A percentile compares a stretch with the other conserved stretches of the same genome.
These are phyloP conservation scores for Parapsyche elsis DNA, from an alignment of 1,140 invertebrate species.

Conservation along the genomic window DNA sequence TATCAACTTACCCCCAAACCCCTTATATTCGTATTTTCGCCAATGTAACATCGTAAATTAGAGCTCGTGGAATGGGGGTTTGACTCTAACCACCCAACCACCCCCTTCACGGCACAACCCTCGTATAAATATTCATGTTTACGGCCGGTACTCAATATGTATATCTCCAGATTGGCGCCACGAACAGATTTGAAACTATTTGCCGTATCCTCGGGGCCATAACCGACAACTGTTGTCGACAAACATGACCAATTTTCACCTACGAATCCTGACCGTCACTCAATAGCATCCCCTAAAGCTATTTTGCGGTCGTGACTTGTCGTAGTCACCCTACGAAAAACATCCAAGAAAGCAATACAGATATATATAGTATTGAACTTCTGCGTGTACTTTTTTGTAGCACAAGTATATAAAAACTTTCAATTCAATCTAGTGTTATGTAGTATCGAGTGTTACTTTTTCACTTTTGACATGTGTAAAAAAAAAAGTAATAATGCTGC, in stretches of 20 bases:
- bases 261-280: background rate
- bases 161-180: background rate
- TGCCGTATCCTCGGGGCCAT: background rate
- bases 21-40: background rate
- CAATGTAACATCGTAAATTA: background rate
- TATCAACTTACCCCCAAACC: background rate
- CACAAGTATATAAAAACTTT: too few relatives aligned
- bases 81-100: background rate
- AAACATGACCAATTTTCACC: slow-evolving; percentile 28
- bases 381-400: too few relatives aligned
- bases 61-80: background rate
- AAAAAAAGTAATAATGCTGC: too few relatives aligned
- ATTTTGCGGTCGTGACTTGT: too few relatives aligned
- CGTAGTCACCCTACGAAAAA: too few relatives aligned
- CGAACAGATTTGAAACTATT: slow-evolving; percentile 11
- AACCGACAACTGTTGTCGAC: slow-evolving; percentile 21
- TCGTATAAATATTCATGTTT: slow-evolving; percentile 22
- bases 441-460: too few relatives aligned
- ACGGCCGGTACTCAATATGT: background rate
- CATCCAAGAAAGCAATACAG: too few relatives aligned
- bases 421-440: too few relatives aligned
- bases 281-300: background rate
- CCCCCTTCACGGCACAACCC: background rate
- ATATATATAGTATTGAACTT: too few relatives aligned
- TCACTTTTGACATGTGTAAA: too few relatives aligned